These are phyloP conservation scores for Picus viridis DNA, from an alignment of 2,797 vertebrate genomes.

Conservation along the genomic window DNA sequence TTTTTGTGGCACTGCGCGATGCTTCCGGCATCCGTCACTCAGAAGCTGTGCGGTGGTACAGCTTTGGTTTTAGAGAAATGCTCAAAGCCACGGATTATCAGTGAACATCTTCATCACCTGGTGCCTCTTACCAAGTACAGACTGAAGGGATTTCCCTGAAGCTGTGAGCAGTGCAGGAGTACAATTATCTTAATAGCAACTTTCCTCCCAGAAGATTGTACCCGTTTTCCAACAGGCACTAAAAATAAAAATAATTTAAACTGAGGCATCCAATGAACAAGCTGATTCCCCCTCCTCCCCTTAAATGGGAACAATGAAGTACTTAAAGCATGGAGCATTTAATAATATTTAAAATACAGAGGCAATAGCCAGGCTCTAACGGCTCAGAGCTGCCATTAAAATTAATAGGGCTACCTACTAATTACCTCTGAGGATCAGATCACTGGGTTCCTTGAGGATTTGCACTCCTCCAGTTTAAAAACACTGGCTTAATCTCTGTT, in stretches of 20 bases:
- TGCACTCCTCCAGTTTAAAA: conserved; percentile 14
- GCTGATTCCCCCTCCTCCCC: neutral
- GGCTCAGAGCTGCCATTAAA: conserved; percentile 60
- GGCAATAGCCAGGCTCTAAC: conserved; percentile 48
- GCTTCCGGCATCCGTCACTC: neutral
- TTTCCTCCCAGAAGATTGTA: neutral
- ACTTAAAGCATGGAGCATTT: conserved; percentile 37
- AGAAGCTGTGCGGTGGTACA: neutral
- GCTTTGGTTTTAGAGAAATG: neutral
- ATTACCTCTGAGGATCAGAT: conserved; percentile 59
- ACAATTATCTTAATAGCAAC: conserved; percentile 36
- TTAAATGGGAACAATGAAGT: conserved; percentile 40
- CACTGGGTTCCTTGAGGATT: conserved; percentile 41
- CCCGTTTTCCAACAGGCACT: conserved; percentile 1
- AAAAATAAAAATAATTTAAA: conserved; percentile 31
- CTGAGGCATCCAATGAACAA: neutral
- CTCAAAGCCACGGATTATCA: conserved; percentile 11
- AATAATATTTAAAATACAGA: conserved; percentile 59
- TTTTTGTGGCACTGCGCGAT: neutral
- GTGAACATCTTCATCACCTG: conserved; percentile 22
- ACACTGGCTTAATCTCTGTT: neutral
- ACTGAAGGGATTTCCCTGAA: conserved; percentile 5
- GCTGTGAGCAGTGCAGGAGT: neutral
- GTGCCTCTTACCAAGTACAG: neutral
- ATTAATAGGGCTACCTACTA: conserved; percentile 64